Evolutionary conservation across 2,888 invertebrate species (phyloP), one percentile per base, ranked within the genome.

Genomic region (Thecophora atra): DNA sequence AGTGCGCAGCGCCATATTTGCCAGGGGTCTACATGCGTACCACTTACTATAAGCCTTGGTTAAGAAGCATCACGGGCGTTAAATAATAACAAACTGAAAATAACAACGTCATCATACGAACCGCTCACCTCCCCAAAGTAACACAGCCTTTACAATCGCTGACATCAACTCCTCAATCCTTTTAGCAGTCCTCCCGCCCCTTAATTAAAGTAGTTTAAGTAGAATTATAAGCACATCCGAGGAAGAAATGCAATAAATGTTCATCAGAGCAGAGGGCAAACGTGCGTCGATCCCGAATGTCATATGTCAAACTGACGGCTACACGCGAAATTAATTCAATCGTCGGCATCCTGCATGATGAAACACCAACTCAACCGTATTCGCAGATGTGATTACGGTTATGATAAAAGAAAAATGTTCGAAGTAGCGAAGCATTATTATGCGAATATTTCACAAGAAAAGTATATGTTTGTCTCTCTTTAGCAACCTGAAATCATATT

Each of bases 1-100:
- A 96, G 82, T 97, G 97, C 81, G 96, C 96, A 0, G 94, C 95
- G 4, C 96, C 96, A 0, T 96, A 94, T 87, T 87, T 96, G 30
- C 96, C 96, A 0, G 97, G 97, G 13, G 96, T 97, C 51, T 97
- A 97, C 86, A 97, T 97, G 96, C 89, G 96, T 78, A 96, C 96
- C 75, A 93, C 95, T 0, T 96, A 89, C 87, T 97, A 95, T 86
- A 96, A 95, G 81, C 94, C 95, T 1, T 97, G 97, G 97, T 89
- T 97, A 73, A 92, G 92, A 83, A 92, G 92, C 79, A 92, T 96
- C 80, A 95, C 94, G n/a, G 94, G 94, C 52, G 91, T 94, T 6
- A 90, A 89, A 81, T 91, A 87, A 85, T 58, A 24, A 8, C 3
- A 15, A n/a, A n/a, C n/a, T n/a, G n/a, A n/a, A n/a, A 28, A 37